Percentiles rank a stretch among this genome's conserved stretches.
Conservation (phyloP, 2,797 vertebrate species). For the Alosa sapidissima region DNA sequence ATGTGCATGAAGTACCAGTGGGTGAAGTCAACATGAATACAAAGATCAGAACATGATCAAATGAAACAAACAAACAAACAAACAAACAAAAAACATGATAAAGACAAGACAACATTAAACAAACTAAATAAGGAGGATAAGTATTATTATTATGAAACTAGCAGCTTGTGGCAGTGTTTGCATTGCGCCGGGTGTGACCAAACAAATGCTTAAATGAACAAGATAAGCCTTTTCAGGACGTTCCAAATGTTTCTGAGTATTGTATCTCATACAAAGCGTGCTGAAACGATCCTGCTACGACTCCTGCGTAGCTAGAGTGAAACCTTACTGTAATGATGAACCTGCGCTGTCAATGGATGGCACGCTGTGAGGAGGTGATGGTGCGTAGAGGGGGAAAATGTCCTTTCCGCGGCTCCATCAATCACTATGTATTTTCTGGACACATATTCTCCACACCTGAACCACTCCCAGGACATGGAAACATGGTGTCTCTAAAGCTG, state of each 20-base stretch:
- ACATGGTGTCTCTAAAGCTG: constrained; percentile 2
- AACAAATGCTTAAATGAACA: neutral
- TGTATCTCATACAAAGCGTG: neutral
- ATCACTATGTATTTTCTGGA: constrained; percentile 2
- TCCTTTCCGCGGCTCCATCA: neutral
- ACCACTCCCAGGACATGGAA: neutral
- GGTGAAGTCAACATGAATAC: neutral
- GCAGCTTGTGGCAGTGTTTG: neutral
- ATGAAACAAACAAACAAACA: neutral
- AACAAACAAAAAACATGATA: neutral
- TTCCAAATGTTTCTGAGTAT: neutral
- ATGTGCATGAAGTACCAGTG: neutral
- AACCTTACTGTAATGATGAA: constrained; percentile 10
- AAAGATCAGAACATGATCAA: neutral
- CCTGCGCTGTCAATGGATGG: neutral
- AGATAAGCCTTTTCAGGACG: neutral
- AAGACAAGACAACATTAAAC: neutral
- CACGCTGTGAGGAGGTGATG: neutral
- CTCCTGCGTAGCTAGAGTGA: neutral
- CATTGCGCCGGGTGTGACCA: neutral
- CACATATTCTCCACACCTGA: neutral
- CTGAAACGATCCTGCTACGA: neutral
- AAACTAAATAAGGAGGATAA: neutral
- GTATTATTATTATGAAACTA: neutral
- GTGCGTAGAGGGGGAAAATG: neutral